Base-by-base conservation (phyloP, 2,888 invertebrate species). In the Phaedon cochleariae region DNA sequence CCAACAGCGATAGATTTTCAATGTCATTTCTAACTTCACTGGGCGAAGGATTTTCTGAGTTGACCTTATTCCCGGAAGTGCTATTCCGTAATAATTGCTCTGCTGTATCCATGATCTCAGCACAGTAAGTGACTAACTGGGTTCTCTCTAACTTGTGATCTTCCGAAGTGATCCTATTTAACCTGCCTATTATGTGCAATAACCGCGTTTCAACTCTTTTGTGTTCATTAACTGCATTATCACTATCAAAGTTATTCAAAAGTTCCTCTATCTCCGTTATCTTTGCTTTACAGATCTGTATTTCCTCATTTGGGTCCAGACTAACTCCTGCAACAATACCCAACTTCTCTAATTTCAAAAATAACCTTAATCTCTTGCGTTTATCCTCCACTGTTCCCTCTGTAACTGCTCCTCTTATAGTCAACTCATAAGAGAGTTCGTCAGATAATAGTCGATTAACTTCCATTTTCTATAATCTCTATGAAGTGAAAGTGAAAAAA, bases 341-440 rank as follows among this genome's bases (percentile, higher is more conserved):
- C 7, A 51, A 2, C n/a, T 22, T 49, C 15, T 49, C 49, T 7
- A 49, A n/a, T 21, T 49, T 49, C 21, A 20, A 7, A 4, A 49
- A 21, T 4, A 22, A 10, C 9, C 51, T 51, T 22, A 51, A 51
- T 22, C 51, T 5, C 15, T 20, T 2, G 2, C 51, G 21, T 22
- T 51, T 51, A 12, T 26, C 51, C n/a, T 21, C 51, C n/a, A 51
- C 51, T 1, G 51, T 22, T n/a, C 49, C 49, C 12, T 49, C 49
- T 1, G 9, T n/a, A n/a, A 26, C n/a, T 12, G 26, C 21, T 6
- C 51, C 26, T 51, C 51, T 20, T n/a, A 51, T 4, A 1, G 6
- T 12, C 22, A 51, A 22, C 17, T 51, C 26, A 22, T 51, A 22
- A 22, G 51, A 22, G 10, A 51, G 22, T 12, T 51, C 51, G 15